phyloP scores from a whole-genome alignment of 2,888 invertebrate genomes.

The Malacosoma neustria region DNA sequence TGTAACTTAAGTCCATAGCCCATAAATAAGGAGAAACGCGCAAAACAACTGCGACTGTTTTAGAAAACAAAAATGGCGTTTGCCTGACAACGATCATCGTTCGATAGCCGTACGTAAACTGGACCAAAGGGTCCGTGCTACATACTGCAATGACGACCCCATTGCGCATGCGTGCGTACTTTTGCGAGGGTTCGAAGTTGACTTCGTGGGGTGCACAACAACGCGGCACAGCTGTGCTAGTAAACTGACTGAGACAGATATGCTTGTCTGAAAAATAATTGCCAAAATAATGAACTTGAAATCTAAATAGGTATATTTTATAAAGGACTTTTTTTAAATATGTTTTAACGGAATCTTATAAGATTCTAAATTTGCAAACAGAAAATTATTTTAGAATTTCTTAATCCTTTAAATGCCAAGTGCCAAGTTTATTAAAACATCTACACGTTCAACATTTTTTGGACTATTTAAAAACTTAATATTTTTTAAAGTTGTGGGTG shows the following conservation, averaged over 20 bases:
- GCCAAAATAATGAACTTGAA: too few species aligned
- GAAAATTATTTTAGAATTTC: slow-evolving; percentile 8
- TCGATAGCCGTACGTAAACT: slow-evolving; percentile 34
- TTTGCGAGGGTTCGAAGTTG: slow-evolving; percentile 57
- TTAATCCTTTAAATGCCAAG: slow-evolving; percentile 19
- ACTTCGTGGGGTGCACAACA: slow-evolving; percentile 44
- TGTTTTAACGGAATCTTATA: slow-evolving; percentile 15
- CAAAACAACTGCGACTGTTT: slow-evolving; percentile 13
- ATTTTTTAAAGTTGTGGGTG: too few species aligned
- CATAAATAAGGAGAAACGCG: neutral
- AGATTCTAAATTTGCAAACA: slow-evolving; percentile 20
- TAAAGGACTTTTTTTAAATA: slow-evolving; percentile 11
- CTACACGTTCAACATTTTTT: too few species aligned
- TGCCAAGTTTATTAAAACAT: too few species aligned
- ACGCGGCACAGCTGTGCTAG: slow-evolving; percentile 58
- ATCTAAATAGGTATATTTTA: too few species aligned
- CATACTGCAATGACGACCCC: slow-evolving; percentile 44
- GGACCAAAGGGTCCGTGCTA: slow-evolving; percentile 38
- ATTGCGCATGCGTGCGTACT: slow-evolving; percentile 63
- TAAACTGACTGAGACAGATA: slow-evolving; percentile 18
- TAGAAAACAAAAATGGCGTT: slow-evolving; percentile 31
- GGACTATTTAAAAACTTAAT: too few species aligned
- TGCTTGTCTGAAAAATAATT: too few species aligned
- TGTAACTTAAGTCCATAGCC: neutral
- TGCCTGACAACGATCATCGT: slow-evolving; percentile 47